These are phyloP conservation scores for Lithodes maja DNA, from an alignment of 2,888 invertebrate species.

Conservation along the genomic window DNA sequence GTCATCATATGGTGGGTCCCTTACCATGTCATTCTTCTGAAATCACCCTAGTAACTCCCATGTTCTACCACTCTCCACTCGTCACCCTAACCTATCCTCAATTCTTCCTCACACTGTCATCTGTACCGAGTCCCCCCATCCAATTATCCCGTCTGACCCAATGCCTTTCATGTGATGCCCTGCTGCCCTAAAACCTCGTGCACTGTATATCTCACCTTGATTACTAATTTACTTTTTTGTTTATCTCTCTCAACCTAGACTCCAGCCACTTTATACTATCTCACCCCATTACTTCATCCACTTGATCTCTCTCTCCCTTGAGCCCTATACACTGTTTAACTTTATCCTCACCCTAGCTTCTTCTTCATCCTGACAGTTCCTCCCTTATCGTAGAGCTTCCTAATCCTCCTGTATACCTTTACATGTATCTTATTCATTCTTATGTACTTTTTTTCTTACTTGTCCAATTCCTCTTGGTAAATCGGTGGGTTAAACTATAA, in stretches of 20 bases:
- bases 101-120: neutral
- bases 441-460: too few relatives aligned
- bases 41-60: slow-evolving; percentile 12
- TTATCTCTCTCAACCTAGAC: neutral
- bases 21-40: neutral
- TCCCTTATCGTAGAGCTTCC: neutral
- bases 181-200: too few relatives aligned
- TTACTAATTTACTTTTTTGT: too few relatives aligned
- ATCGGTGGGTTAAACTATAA: too few relatives aligned
- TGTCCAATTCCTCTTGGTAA: too few relatives aligned
- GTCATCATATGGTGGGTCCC: too few relatives aligned
- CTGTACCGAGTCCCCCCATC: neutral
- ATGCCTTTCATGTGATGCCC: too few relatives aligned
- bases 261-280: neutral
- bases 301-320: neutral
- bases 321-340: neutral
- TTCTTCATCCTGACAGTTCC: neutral
- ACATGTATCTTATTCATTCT: neutral
- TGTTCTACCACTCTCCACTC: slow-evolving; percentile 6
- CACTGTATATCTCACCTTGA: too few relatives aligned
- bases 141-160: too few relatives aligned
- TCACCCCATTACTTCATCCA: neutral
- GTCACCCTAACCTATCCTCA: slow-evolving; percentile 2
- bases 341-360: neutral
- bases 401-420: neutral